Evolutionary conservation across 1,140 invertebrate species (phyloP), one percentile per base, ranked within the genome.

Genomic region (Anthonomus grandis): DNA sequence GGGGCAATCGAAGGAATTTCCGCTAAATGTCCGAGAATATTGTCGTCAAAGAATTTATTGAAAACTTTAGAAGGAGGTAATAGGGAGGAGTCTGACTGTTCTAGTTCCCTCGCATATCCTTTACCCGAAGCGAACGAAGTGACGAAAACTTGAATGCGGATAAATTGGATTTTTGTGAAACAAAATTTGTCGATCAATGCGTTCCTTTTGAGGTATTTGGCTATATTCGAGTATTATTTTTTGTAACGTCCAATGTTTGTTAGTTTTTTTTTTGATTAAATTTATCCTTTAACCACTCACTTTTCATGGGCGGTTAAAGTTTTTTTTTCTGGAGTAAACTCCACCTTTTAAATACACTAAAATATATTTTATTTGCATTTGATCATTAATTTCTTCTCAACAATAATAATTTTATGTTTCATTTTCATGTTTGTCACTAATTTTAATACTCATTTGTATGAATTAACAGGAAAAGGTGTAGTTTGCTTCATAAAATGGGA

Each of bases 11-110:
- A 70, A 61, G 60, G 63, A 2, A 44, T 66, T 27, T 51, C 64
- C 10, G 66, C 72, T 60, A 67, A 77, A 59, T 83, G 81, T 66
- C 81, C 82, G 0, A 73, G 80, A 21, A 76, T 82, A 10, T 74
- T 78, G 47, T 83, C 79, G 53, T 74, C 74, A 4, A 82, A 83
- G 66, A 81, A 76, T 27, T 73, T 79, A 45, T 64, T 73, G 1
- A 67, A 63, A 42, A 53, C 64, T 8, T 62, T 68, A n/a, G 65
- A 63, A 37, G 55, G 53, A 34, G 52, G 49, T 42, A 47, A 51
- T 15, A n/a, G n/a, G n/a, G n/a, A n/a, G n/a, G n/a, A n/a, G n/a
- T 59, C 45, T 45, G 57, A 64, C 52, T 42, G 53, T 22, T 58
- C 61, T 13, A 46, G 54, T 44, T 34, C 62, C 17, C 37, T 55